phyloP scores from a whole-genome alignment of 1,140 invertebrate species.

The Drosophila nikananu region DNA sequence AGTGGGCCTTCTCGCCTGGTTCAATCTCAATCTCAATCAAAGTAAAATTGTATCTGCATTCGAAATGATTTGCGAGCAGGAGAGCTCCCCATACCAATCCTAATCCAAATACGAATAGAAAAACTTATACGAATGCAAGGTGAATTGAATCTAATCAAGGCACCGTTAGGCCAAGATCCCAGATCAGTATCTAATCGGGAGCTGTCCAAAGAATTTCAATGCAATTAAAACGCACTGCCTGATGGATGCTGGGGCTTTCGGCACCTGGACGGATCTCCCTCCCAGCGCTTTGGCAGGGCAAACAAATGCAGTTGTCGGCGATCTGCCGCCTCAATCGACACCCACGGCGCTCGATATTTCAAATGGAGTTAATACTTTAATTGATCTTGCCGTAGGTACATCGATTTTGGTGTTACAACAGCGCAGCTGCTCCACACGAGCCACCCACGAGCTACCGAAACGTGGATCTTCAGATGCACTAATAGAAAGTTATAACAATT shows the following conservation, averaged over 20 bases:
- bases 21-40: constrained; percentile 66
- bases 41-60: constrained; percentile 61
- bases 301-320: constrained; percentile 31
- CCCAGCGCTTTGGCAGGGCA: background rate
- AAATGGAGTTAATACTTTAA: constrained; percentile 71
- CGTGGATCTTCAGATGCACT: constrained; percentile 7
- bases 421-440: constrained; percentile 48
- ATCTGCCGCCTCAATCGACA: constrained; percentile 45
- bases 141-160: constrained; percentile 71
- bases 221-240: constrained; percentile 67
- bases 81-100: constrained; percentile 6
- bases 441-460: constrained; percentile 53
- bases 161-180: constrained; percentile 59
- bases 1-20: constrained; percentile 29
- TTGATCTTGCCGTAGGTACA: constrained; percentile 63
- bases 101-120: constrained; percentile 1
- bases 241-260: constrained; percentile 62
- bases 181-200: constrained; percentile 63
- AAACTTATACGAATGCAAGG: constrained; percentile 1
- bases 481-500: background rate
- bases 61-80: constrained; percentile 60
- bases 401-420: constrained; percentile 47
- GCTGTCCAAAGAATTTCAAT: constrained; percentile 66
- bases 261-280: constrained; percentile 36
- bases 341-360: constrained; percentile 34